Percentiles rank a stretch among this genome's conserved stretches.
phyloP scores from a whole-genome alignment of 2,113 vertebrate genomes.

The Sphaerodactylus townsendi region DNA sequence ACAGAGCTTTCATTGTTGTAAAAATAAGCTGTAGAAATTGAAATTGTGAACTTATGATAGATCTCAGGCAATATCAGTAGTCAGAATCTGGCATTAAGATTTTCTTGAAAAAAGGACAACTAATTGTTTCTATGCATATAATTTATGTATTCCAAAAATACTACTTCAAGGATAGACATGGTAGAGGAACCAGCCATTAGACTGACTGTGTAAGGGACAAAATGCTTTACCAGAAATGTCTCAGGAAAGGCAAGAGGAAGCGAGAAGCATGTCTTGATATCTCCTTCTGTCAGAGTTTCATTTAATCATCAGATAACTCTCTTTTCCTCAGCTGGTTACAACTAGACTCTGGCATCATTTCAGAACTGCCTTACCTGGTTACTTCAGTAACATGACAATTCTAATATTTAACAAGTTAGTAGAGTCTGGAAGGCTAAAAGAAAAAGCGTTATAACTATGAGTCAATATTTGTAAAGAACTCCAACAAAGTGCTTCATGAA shows the following conservation, averaged over 20 bases:
- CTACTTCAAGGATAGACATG: neutral
- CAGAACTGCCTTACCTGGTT: neutral
- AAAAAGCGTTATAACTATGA: neutral
- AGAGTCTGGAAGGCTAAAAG: neutral
- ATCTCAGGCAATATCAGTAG: neutral
- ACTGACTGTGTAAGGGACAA: neutral
- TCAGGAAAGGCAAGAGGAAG: neutral
- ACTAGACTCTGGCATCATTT: neutral
- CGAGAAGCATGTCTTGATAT: neutral
- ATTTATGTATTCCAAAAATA: neutral
- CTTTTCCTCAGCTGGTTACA: neutral
- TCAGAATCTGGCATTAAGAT: neutral
- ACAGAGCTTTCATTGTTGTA: no score
- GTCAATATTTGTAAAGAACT: neutral
- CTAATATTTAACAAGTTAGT: neutral
- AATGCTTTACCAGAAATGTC: neutral
- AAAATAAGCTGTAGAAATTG: no score
- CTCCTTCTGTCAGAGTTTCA: neutral
- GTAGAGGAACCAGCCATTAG: neutral
- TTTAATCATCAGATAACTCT: neutral
- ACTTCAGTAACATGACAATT: neutral
- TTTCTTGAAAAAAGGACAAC: neutral
- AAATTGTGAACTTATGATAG: no score
- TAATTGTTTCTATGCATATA: neutral
- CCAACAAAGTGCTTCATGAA: neutral